These are phyloP conservation scores for Nymphalis io DNA, from an alignment of 1,140 invertebrate genomes.

Conservation along the genomic window DNA sequence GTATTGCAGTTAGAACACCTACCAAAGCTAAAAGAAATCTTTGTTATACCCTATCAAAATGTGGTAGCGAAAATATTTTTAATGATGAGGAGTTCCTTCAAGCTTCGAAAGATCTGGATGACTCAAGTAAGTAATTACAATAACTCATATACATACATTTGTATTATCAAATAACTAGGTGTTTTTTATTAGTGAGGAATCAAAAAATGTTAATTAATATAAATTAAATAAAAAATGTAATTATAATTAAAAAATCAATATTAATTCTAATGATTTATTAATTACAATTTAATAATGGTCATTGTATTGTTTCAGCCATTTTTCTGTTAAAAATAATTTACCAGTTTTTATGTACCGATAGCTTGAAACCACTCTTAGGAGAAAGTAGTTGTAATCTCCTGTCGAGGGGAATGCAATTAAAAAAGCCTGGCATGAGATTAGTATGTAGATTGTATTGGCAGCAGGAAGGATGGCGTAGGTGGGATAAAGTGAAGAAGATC, in stretches of 20 bases:
- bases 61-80: constrained; percentile 10
- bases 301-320: constrained; percentile 49
- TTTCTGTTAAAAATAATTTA: constrained; percentile 56
- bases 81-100: constrained; percentile 32
- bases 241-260: too few relatives aligned
- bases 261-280: too few relatives aligned
- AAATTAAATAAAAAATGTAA: too few relatives aligned
- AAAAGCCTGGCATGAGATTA: constrained; percentile 50
- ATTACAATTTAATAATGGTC: too few relatives aligned
- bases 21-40: constrained; percentile 45
- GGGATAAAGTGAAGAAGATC: constrained; percentile 41
- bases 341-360: constrained; percentile 46
- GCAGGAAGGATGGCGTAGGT: constrained; percentile 52
- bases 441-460: constrained; percentile 66
- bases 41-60: constrained; percentile 24
- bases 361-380: constrained; percentile 46
- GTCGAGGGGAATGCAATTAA: constrained; percentile 34
- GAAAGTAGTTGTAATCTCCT: constrained; percentile 45
- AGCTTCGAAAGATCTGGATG: constrained; percentile 49
- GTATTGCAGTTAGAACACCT: constrained; percentile 40
- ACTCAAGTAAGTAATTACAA: constrained; percentile 57
- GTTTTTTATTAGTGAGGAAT: too few relatives aligned
- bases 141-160: not conserved
- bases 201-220: too few relatives aligned
- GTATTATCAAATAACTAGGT: not conserved